Conservation (phyloP, 2,113 vertebrate species). For the Merops nubicus region DNA sequence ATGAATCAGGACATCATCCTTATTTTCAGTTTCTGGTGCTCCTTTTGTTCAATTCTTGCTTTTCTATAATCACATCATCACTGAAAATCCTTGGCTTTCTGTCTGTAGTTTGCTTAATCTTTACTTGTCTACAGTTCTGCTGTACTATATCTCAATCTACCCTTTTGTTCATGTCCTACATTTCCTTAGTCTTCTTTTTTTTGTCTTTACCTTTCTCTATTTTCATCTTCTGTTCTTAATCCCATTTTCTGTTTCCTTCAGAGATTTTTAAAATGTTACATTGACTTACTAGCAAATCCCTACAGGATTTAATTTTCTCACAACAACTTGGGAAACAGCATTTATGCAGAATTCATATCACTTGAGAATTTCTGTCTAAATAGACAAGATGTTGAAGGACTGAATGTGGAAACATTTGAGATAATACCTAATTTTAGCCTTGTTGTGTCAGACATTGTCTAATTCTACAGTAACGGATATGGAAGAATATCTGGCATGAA, state of each 20-base stretch:
- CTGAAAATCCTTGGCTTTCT: neutral
- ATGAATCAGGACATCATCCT: neutral
- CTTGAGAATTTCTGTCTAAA: neutral
- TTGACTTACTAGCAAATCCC: slow-evolving; percentile 8
- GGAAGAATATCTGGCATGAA: neutral
- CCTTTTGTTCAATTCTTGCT: neutral
- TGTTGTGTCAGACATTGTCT: neutral
- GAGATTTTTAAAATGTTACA: slow-evolving; percentile 13
- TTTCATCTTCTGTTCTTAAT: slow-evolving; percentile 22
- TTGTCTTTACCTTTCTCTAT: neutral
- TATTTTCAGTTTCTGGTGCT: neutral
- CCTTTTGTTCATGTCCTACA: neutral
- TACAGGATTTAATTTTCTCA: slow-evolving; percentile 21
- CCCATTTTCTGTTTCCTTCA: neutral
- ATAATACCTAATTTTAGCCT: slow-evolving; percentile 4
- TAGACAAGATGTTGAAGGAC: neutral
- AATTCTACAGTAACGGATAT: neutral
- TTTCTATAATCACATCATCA: neutral
- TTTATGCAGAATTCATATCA: slow-evolving; percentile 1
- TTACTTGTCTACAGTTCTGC: neutral
- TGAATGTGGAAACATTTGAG: neutral
- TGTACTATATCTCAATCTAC: neutral
- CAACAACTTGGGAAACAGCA: neutral
- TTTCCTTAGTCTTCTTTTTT: neutral
- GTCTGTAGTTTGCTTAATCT: neutral